Conservation (phyloP, 2,888 invertebrate species). For the Drosophila melanosoma region DNA sequence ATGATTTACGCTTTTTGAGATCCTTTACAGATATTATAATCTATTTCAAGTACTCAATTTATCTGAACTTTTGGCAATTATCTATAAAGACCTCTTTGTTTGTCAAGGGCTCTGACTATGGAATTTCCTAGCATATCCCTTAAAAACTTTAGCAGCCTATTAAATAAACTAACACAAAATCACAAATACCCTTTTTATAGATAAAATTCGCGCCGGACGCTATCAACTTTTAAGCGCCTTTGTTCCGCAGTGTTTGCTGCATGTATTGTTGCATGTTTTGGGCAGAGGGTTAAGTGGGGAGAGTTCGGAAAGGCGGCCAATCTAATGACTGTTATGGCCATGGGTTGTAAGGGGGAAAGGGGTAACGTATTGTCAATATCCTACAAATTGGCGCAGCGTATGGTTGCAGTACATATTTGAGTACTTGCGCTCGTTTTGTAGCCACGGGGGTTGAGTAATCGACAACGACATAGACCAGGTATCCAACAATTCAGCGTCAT, state of each 20-base stretch:
- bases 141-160: not conserved
- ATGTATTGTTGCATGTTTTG: constrained; percentile 22
- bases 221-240: constrained; percentile 76
- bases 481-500: constrained; percentile 37
- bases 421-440: constrained; percentile 45
- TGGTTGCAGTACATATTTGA: constrained; percentile 56
- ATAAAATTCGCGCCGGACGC: constrained; percentile 58
- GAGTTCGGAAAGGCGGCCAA: not conserved
- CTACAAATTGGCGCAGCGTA: constrained; percentile 69
- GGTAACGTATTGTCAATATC: constrained; percentile 62
- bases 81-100: not conserved
- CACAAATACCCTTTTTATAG: constrained; percentile 26
- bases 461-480: constrained; percentile 47
- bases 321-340: not conserved
- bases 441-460: constrained; percentile 75
- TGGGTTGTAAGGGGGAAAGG: not conserved
- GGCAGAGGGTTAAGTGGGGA: constrained; percentile 27
- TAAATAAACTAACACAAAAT: not conserved
- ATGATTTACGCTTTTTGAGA: not conserved
- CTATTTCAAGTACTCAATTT: not conserved
- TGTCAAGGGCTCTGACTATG: not conserved
- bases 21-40: not conserved
- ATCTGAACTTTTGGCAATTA: not conserved
- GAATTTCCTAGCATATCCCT: not conserved
- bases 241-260: constrained; percentile 53